These are phyloP conservation scores for Serranochromis macrocephalus DNA, from an alignment of 2,113 vertebrate species.

Conservation along the genomic window DNA sequence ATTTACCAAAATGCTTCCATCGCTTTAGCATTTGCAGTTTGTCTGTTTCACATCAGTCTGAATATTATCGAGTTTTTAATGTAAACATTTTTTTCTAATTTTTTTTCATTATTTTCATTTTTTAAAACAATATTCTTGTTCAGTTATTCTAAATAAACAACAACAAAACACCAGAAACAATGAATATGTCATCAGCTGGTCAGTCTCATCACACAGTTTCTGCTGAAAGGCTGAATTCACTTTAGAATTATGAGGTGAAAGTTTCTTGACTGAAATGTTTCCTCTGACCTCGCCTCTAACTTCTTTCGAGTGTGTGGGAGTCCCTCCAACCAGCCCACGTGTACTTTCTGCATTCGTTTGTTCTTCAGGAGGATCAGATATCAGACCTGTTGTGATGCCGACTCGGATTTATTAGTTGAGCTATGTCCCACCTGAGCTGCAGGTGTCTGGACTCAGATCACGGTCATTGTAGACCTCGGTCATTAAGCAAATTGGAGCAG, in stretches of 20 bases:
- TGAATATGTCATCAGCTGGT: not conserved
- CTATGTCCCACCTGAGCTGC: not conserved
- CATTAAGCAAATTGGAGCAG: not conserved
- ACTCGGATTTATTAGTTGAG: rapidly evolving
- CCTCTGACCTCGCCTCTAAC: not conserved
- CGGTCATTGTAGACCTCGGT: not conserved
- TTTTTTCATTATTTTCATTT: rapidly evolving
- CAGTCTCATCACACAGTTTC: not conserved
- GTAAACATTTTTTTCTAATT: rapidly evolving
- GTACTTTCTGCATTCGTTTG: rapidly evolving
- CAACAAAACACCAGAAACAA: not conserved
- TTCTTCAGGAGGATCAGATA: not conserved
- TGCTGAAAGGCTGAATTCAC: not conserved
- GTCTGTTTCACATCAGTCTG: not conserved
- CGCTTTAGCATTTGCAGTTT: rapidly evolving
- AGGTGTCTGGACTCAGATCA: not conserved
- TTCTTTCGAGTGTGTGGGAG: not conserved
- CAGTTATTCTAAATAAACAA: rapidly evolving
- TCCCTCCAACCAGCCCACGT: not conserved
- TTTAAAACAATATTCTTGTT: rapidly evolving
- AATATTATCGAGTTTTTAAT: not conserved
- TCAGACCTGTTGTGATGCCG: rapidly evolving
- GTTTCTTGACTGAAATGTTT: rapidly evolving
- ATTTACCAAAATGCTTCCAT: rapidly evolving
- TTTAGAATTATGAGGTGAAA: rapidly evolving